Base-by-base conservation (phyloP, 2,113 vertebrate genomes). In the Taxidea taxus region DNA sequence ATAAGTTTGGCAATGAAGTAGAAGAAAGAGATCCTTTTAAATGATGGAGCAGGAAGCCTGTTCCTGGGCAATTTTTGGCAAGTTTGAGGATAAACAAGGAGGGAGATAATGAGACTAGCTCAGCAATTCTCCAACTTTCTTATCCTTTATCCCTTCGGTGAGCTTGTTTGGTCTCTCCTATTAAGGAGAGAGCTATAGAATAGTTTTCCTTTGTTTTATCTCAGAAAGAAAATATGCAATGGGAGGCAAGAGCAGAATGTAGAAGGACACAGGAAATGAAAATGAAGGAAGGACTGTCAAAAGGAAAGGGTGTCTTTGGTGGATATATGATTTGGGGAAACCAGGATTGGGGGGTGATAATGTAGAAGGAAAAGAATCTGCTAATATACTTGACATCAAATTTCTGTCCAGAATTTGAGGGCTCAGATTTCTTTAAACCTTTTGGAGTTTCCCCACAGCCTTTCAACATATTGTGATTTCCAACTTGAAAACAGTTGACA, bases 21-120 rank as follows among this genome's bases (percentile, higher is more conserved):
- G 80, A 87, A 83, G 70, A 97, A 94, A 97, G 42, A 78, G 49
- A 42, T 66, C 72, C 25, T 29, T 77, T 94, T 78, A 70, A 97
- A 82, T 39, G 54, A 88, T 58, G 62, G 85, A 84, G 54, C 37
- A 91, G 82, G 49, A 91, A 94, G 90, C 87, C 95, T 97, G 77
- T 82, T 95, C n/a, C 89, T 93, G 62, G 96, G 94, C 80, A 93
- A 72, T 39, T 89, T 91, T 87, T 90, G 83, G 80, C 87, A 97
- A 90, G 80, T 95, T 54, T 72, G 54, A 92, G 6, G 1, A 82
- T 64, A 78, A 97, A 62, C 92, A 93, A 93, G 74, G 84, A 82
- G 58, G 56, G 66, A 96, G 95, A 95, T 75, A 77, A 94, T 75
- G 93, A 96, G 95, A 86, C 91, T 31, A 74, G 56, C 31, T 92